Base-by-base conservation (phyloP, 2,113 vertebrate species). In the Bufo bufo region DNA sequence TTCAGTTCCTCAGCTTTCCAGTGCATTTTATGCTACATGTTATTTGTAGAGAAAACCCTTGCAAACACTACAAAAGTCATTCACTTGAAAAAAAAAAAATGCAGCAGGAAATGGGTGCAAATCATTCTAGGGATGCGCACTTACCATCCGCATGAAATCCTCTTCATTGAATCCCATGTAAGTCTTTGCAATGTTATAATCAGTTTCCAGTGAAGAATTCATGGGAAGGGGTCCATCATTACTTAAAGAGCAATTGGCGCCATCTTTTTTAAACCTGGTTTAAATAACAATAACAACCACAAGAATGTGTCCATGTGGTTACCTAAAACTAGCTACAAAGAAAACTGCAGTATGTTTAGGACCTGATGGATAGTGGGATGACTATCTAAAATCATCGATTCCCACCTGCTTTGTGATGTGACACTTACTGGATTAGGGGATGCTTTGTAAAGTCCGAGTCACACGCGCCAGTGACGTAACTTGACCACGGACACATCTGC, bases 171-270 rank as follows among this genome's bases (percentile, higher is more conserved):
- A 98, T 63, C 93, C 95, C 97, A 99, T 97, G 90, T 94, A 87
- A 1, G 90, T 33, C 72, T 93, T 90, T 2, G 90, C 92, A 4
- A 93, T 94, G 77, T 77, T 54, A 92, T 99, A 99, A 91, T 99
- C 98, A 0, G 92, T 94, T 75, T 96, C 83, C 74, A 99, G 92
- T 17, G 43, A 94, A 11, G 97, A 97, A 92, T 96, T 94, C 84
- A 99, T 97, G 92, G 99, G 96, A 89, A 97, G 92, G 0, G 97
- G 97, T 90, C 99, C 98, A 3, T 99, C 98, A 0, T 97, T 95
- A 91, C 96, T 99, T 50, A 99, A 91, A 0, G 98, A 99, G 88
- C 94, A 98, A 93, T 98, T 99, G 0, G 96, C 98, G 3, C 90
- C 90, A 91, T 99, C 98, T 1, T 95, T 90, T 90, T 83, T 96